Percentiles rank a stretch among this genome's conserved stretches.
Evolutionary conservation across 2,888 invertebrate species (phyloP).

Genomic region (Ornithoptera alexandrae): DNA sequence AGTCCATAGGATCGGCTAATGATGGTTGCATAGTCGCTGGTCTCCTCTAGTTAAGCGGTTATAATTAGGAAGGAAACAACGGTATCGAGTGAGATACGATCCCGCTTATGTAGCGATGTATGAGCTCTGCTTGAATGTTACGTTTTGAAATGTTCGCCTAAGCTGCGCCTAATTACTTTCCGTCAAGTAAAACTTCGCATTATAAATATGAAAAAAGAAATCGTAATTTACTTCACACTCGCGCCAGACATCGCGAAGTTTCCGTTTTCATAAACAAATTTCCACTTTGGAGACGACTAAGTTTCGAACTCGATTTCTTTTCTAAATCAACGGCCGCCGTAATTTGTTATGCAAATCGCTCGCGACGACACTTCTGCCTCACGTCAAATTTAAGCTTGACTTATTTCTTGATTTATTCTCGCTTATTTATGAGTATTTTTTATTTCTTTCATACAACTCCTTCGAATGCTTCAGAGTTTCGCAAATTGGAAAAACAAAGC

Average conservation of each 20-base stretch:
- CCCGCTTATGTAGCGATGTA: too few relatives aligned
- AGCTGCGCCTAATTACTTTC: background rate
- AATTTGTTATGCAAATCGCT: conserved; percentile 42
- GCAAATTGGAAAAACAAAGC: conserved; percentile 27
- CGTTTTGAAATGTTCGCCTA: background rate
- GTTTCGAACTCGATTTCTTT: conserved; percentile 35
- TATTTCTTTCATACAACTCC: conserved; percentile 1
- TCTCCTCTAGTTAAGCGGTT: too few relatives aligned
- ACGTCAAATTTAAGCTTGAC: conserved; percentile 38
- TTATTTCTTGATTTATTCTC: conserved; percentile 34
- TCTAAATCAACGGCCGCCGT: conserved; percentile 41
- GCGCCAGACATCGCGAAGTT: conserved; percentile 32
- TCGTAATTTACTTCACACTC: conserved; percentile 22
- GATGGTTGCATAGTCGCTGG: too few relatives aligned
- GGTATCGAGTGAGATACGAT: too few relatives aligned
- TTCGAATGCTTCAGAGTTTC: conserved; percentile 22
- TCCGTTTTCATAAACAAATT: conserved; percentile 41
- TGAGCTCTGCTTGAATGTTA: too few relatives aligned
- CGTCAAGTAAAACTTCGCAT: conserved; percentile 7
- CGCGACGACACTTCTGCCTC: conserved; percentile 39
- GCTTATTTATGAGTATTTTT: conserved; percentile 29
- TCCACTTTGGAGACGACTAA: conserved; percentile 34
- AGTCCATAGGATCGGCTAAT: too few relatives aligned
- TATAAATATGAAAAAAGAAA: conserved; percentile 19
- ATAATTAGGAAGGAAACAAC: too few relatives aligned